Base-by-base conservation (phyloP, 2,888 invertebrate genomes). In the Latrodectus hesperus region DNA sequence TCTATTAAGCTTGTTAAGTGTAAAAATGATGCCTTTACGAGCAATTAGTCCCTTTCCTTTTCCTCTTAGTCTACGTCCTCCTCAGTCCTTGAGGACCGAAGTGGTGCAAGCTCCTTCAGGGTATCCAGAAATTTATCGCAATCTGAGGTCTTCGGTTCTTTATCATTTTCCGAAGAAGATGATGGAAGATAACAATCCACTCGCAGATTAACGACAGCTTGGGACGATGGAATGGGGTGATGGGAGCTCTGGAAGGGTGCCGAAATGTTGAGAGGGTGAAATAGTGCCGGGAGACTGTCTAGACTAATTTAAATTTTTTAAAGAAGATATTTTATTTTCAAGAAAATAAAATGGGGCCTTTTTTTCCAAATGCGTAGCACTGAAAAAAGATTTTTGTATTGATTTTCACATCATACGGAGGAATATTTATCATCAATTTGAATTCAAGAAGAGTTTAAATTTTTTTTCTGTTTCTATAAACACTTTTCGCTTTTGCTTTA, bases 1-100 rank as follows among this genome's bases (percentile, higher is more conserved):
- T 60, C 82, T 82, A 82, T 82, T 82, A 82, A 82, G 82, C 82
- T 82, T 82, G 82, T 82, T 82, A 82, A 82, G 75, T 82, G 75
- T 75, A 82, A 82, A 82, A 82, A 82, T 82, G 82, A 82, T 82
- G 82, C 75, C 82, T 82, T 82, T 82, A 82, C 75, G 82, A 75
- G 82, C 82, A 82, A 82, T 82, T 82, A 82, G 82, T 67, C 71
- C 74, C 55, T 55, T 55, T 55, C 55, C 55, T 55, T 22, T 51
- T 65, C 70, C 72, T 49, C 64, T 80, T 65, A 16, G 49, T 74
- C 68, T 70, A n/a, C 16, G 38, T 17, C 51, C 51, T 49, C 53
- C 65, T 74, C 52, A 74, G 75, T n/a, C 82, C 82, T 60, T 75
- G 70, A 22, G 82, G 55, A 67, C 65, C 16, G 12, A 26, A 51